Evolutionary conservation across 1,140 invertebrate species (phyloP).

Genomic region (Drosophila trapezifrons): DNA sequence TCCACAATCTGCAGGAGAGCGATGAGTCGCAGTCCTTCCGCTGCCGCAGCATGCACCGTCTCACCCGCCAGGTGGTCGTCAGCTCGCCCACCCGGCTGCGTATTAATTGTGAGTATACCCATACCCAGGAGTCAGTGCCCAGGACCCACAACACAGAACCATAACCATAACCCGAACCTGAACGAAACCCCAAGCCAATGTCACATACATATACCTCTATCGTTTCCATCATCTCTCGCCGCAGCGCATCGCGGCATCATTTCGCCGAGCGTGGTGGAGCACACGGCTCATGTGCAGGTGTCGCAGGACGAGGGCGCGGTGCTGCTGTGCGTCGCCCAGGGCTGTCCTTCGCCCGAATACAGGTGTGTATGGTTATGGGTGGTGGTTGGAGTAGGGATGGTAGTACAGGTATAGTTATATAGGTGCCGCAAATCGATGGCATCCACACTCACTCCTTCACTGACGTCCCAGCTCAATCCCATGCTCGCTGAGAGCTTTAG

Average conservation of each 20-base stretch:
- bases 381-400: background rate
- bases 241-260: slow-evolving; percentile 89
- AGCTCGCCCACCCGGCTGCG: slow-evolving; percentile 89
- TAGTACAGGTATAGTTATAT: slow-evolving; percentile 7
- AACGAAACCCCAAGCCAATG: slow-evolving; percentile 54
- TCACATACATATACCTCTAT: slow-evolving; percentile 45
- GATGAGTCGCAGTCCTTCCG: slow-evolving; percentile 90
- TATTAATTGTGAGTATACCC: slow-evolving; percentile 87
- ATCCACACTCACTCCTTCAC: slow-evolving; percentile 34
- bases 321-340: slow-evolving; percentile 89
- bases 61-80: slow-evolving; percentile 90
- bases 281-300: slow-evolving; percentile 88
- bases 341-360: slow-evolving; percentile 90
- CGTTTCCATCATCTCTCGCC: slow-evolving; percentile 39
- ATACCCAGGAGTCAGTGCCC: no score
- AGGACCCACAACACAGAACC: background rate
- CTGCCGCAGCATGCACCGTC: slow-evolving; percentile 91
- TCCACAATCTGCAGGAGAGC: slow-evolving; percentile 90
- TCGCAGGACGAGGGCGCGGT: slow-evolving; percentile 90
- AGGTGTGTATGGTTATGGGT: slow-evolving; percentile 85
- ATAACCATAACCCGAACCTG: slow-evolving; percentile 9
- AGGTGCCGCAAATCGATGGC: slow-evolving; percentile 62
- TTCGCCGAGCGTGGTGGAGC: slow-evolving; percentile 88
- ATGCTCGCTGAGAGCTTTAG: slow-evolving; percentile 42
- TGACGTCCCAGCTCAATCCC: background rate